Base-by-base conservation (phyloP, 2,113 vertebrate species). In the Corynorhinus townsendii region DNA sequence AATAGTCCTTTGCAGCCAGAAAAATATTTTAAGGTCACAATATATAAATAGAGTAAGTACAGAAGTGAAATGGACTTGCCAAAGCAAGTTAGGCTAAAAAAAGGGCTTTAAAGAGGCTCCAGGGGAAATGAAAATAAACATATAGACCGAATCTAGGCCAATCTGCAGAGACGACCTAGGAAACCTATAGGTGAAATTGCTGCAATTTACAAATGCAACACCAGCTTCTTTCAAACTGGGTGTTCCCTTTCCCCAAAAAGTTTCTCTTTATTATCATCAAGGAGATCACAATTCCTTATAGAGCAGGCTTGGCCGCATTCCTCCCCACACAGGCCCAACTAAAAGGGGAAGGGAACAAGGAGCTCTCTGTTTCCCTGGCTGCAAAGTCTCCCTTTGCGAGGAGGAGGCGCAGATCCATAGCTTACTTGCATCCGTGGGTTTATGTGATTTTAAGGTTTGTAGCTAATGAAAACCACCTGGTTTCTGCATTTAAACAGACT, bases 281-380 rank as follows among this genome's bases (percentile, higher is more conserved):
- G 89, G 86, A 96, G 96, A 97, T 97, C 91, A 95, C 95, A 95
- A 96, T 97, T 97, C 96, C 93, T 95, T 93, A 86, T 33, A 83
- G 64, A 96, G 86, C 97, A 76, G 77, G 94, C 80, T 82, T 86
- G 89, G 86, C 96, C 66, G 33, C 95, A 91, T 84, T 97, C 82
- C 62, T 90, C 72, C 87, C 49, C 14, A 24, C 71, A 75, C 16
- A 38, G 72, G 26, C 88, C 68, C 62, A 30, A 28, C 19, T 38
- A 6, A 75, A 69, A 81, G 86, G 72, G 28, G 87, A 43, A 33
- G n/a, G 9, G 49, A 92, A 97, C 95, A 97, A 97, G 94, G 81
- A 86, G 54, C 82, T 35, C 95, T 97, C 94, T 97, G 96, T 97
- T 95, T 93, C 43, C 38, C 54, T 24, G 40, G 75, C 45, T 47